phyloP scores from a whole-genome alignment of 2,113 vertebrate genomes.

The Bettongia penicillata region DNA sequence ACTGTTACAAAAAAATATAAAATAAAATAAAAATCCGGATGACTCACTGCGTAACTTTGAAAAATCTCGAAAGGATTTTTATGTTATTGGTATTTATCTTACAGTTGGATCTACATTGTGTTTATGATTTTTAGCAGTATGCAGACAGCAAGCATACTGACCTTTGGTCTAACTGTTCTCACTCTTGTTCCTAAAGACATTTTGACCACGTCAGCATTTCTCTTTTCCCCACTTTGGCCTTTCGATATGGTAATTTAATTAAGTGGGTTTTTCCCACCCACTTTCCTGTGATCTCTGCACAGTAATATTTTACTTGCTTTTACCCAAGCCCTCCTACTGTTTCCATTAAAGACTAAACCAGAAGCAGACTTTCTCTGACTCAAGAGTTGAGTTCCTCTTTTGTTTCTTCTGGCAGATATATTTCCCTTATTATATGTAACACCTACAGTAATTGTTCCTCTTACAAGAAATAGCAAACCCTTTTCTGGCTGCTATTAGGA shows the following conservation, averaged over 20 bases:
- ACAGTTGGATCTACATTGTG: background rate
- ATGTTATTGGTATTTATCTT: constrained; percentile 3
- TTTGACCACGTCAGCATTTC: background rate
- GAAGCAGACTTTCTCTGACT: constrained; percentile 65
- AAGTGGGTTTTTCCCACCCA: constrained; percentile 46
- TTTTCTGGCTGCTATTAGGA: constrained; percentile 54
- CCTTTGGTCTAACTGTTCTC: background rate
- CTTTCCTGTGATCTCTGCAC: constrained; percentile 43
- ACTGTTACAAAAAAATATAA: constrained; percentile 8
- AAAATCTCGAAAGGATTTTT: background rate
- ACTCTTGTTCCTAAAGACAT: background rate
- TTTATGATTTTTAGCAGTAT: background rate
- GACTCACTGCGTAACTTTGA: background rate
- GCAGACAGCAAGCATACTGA: constrained; percentile 28
- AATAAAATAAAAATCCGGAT: background rate
- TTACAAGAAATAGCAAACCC: constrained; percentile 51
- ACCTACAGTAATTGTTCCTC: constrained; percentile 61
- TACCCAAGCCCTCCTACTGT: constrained; percentile 59
- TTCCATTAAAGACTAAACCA: constrained; percentile 48
- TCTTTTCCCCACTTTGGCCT: background rate
- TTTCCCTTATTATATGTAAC: constrained; percentile 59
- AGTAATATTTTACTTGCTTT: constrained; percentile 63
- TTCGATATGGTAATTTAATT: constrained; percentile 36
- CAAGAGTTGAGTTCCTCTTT: constrained; percentile 44
- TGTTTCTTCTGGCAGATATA: constrained; percentile 71